Percentiles rank a stretch among this genome's conserved stretches.
Conservation (phyloP, 2,113 vertebrate genomes). For the Pyrgilauda ruficollis region DNA sequence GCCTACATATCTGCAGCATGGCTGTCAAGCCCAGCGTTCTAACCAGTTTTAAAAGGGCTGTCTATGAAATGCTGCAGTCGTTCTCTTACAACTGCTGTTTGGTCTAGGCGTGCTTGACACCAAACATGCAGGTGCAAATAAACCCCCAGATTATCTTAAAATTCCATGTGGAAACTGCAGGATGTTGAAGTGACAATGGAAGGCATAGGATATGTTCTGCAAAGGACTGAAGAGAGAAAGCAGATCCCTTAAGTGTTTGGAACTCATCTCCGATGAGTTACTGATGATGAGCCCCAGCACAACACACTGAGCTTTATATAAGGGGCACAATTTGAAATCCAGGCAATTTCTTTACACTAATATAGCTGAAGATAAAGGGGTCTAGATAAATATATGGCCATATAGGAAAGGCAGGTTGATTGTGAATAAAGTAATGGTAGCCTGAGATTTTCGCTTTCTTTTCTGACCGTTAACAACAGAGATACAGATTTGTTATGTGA, state of each 20-base stretch:
- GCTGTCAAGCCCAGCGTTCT: not conserved
- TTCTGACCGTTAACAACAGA: not conserved
- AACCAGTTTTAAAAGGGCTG: not conserved
- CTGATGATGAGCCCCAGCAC: not conserved
- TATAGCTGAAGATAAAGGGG: not conserved
- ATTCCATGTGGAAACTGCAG: not conserved
- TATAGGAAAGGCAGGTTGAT: not conserved
- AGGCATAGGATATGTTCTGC: not conserved
- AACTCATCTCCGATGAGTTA: not conserved
- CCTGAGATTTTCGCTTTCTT: not conserved
- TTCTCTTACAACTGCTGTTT: not conserved
- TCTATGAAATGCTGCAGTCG: not conserved
- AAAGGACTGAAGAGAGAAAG: not conserved
- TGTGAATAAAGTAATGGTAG: not conserved
- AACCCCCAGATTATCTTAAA: not conserved
- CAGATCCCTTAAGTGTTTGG: not conserved
- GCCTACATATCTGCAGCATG: not conserved
- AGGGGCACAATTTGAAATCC: not conserved
- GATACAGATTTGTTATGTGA: not conserved
- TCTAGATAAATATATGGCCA: not conserved
- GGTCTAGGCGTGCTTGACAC: not conserved
- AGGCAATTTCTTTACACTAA: not conserved
- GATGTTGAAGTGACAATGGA: not conserved
- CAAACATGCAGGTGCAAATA: not conserved
- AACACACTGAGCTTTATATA: not conserved